Evolutionary conservation across 2,888 invertebrate genomes (phyloP).

Genomic region (Pollenia amentaria): DNA sequence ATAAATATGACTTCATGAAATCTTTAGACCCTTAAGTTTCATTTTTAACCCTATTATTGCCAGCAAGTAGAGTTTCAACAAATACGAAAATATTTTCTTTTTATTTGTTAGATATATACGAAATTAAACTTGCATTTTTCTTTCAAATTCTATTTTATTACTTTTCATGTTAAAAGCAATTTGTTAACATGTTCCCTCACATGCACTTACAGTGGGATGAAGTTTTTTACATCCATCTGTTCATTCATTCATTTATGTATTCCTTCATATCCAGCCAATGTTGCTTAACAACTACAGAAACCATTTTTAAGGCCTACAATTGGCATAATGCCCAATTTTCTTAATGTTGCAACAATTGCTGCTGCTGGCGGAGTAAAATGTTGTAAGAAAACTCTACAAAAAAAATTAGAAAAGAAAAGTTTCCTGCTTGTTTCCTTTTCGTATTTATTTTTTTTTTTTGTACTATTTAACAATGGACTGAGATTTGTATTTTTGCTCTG

Average conservation of each 20-base stretch:
- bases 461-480: slow-evolving; percentile 50
- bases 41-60: slow-evolving; percentile 15
- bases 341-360: slow-evolving; percentile 67
- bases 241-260: slow-evolving; percentile 11
- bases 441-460: slow-evolving; percentile 33
- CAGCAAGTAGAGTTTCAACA: background rate
- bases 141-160: slow-evolving; percentile 39
- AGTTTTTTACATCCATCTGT: background rate
- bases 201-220: slow-evolving; percentile 24
- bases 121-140: slow-evolving; percentile 42
- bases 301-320: slow-evolving; percentile 50
- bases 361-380: slow-evolving; percentile 50
- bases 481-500: slow-evolving; percentile 41
- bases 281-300: slow-evolving; percentile 12
- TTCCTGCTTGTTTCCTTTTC: slow-evolving; percentile 50
- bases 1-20: slow-evolving; percentile 8
- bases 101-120: slow-evolving; percentile 56
- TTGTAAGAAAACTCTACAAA: slow-evolving; percentile 17
- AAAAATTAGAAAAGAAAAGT: slow-evolving; percentile 36
- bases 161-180: slow-evolving; percentile 51
- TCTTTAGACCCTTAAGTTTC: slow-evolving; percentile 7
- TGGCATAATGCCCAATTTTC: slow-evolving; percentile 70
- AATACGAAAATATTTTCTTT: slow-evolving; percentile 41
- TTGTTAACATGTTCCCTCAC: slow-evolving; percentile 62
- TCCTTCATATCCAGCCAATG: slow-evolving; percentile 26